A percentile compares a stretch with the other conserved stretches of the same genome.
Evolutionary conservation across 2,113 vertebrate species (phyloP).

Genomic region (Lepus timidus): DNA sequence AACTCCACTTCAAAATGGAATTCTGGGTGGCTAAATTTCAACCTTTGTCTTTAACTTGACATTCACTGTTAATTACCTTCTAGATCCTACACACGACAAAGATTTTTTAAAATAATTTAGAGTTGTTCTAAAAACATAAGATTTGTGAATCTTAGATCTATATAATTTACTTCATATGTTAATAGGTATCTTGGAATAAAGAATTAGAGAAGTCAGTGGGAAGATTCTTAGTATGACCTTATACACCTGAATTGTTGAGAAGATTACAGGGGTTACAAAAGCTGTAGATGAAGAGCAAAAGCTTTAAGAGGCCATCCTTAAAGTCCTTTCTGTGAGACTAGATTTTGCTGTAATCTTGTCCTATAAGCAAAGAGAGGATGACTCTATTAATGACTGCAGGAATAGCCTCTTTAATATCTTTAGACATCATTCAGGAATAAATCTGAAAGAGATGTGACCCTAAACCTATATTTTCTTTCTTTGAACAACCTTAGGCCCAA

Average conservation of each 20-base stretch:
- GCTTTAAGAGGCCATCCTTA: not conserved
- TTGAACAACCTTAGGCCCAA: slow-evolving; percentile 33
- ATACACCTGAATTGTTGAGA: not conserved
- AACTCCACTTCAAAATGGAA: not conserved
- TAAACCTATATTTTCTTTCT: not conserved
- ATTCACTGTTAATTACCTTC: not conserved
- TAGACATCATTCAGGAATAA: slow-evolving; percentile 10
- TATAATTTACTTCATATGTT: not conserved
- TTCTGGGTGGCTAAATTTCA: not conserved
- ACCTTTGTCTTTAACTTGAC: not conserved
- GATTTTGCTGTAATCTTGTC: slow-evolving; percentile 46
- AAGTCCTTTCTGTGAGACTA: slow-evolving; percentile 48
- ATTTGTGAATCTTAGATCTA: not conserved
- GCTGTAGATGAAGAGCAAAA: slow-evolving; percentile 4
- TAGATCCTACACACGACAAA: not conserved
- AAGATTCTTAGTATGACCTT: not conserved
- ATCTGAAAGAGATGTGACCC: slow-evolving; percentile 34
- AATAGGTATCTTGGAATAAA: slow-evolving; percentile 6
- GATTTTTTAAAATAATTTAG: slow-evolving; percentile 18
- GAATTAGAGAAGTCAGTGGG: not conserved
- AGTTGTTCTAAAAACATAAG: slow-evolving; percentile 1
- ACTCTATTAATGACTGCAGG: not conserved
- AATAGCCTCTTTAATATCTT: slow-evolving; percentile 40
- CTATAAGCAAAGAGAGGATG: slow-evolving; percentile 44
- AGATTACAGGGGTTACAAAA: not conserved